phyloP scores from a whole-genome alignment of 2,113 vertebrate species.

The Marmota flaviventris region DNA sequence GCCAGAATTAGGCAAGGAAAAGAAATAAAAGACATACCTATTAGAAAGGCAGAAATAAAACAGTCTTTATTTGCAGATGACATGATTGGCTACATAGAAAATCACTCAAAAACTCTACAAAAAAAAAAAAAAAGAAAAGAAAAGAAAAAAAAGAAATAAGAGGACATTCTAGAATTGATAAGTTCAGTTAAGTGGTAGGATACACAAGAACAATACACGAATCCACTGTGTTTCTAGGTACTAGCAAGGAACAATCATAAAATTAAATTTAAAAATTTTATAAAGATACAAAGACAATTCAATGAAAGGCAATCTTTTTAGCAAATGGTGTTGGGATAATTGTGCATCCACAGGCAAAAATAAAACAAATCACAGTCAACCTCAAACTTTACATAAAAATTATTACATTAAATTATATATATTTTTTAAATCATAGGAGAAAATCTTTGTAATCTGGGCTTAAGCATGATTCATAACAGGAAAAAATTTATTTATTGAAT shows the following conservation, averaged over 20 bases:
- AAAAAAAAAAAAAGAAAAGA: no score
- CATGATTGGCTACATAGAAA: no score
- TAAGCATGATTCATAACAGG: background rate
- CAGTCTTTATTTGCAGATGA: background rate
- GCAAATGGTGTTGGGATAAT: background rate
- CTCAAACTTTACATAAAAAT: no score
- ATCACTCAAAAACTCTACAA: background rate
- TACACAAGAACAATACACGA: background rate
- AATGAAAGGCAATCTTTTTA: background rate
- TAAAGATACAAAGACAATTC: background rate
- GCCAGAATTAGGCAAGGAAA: background rate
- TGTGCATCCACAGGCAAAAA: background rate
- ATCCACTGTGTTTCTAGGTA: background rate
- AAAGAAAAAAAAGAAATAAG: background rate
- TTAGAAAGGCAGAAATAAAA: background rate
- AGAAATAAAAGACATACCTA: background rate
- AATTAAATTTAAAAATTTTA: background rate
- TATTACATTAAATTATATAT: no score
- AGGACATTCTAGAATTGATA: background rate
- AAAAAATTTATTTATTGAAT: background rate
- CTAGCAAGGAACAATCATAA: background rate
- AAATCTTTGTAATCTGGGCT: no score
- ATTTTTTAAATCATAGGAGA: no score
- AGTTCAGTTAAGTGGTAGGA: background rate
- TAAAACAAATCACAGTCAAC: background rate